phyloP scores from a whole-genome alignment of 2,888 invertebrate species.

The Orthonevra nobilis region DNA sequence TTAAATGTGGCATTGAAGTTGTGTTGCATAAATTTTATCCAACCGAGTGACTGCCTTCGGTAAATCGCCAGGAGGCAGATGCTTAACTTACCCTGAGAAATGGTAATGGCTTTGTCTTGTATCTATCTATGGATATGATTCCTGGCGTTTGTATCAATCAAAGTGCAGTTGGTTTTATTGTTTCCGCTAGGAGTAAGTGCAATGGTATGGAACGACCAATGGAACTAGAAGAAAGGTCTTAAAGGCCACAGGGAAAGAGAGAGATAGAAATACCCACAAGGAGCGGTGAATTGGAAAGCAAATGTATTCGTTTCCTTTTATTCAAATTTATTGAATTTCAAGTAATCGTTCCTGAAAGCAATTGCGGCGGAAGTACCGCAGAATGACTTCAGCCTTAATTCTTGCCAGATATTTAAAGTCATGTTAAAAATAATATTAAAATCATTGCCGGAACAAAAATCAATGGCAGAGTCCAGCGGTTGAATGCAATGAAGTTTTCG shows the following conservation, averaged over 20 bases:
- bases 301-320: conserved; percentile 46
- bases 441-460: too few relatives aligned
- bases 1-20: conserved; percentile 44
- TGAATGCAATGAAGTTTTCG: too few relatives aligned
- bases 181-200: conserved; percentile 31
- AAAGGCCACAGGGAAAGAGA: conserved; percentile 20
- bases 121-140: conserved; percentile 16
- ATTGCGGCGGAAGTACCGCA: too few relatives aligned
- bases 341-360: conserved; percentile 34
- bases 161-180: conserved; percentile 30
- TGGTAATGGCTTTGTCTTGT: conserved; percentile 5
- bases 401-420: too few relatives aligned
- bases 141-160: conserved; percentile 19
- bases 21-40: conserved; percentile 49
- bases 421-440: too few relatives aligned
- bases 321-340: conserved; percentile 49
- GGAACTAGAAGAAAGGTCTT: conserved; percentile 27
- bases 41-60: conserved; percentile 37
- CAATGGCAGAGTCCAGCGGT: too few relatives aligned
- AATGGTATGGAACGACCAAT: conserved; percentile 20
- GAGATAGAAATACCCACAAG: too few relatives aligned
- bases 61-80: conserved; percentile 1
- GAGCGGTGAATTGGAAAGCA: conserved; percentile 33
- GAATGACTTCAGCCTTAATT: too few relatives aligned
- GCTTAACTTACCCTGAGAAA: background rate